Evolutionary conservation across 2,888 invertebrate species (phyloP).

Genomic region (Drosophila falleni): DNA sequence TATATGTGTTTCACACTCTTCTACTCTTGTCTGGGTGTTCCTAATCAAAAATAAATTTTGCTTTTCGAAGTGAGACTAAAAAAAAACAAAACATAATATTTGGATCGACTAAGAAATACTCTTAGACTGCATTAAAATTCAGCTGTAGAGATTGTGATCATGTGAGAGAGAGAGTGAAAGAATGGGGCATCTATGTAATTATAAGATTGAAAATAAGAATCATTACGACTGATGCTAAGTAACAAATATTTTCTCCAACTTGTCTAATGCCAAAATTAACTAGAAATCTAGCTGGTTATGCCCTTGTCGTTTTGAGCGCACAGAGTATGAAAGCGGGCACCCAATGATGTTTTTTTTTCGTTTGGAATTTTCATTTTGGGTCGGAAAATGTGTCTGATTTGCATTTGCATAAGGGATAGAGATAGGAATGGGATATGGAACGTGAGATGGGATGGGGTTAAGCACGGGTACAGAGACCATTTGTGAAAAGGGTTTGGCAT

Average conservation of each 20-base stretch:
- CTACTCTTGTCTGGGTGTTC: conserved; percentile 48
- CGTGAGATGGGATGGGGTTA: conserved; percentile 12
- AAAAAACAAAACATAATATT: conserved; percentile 9
- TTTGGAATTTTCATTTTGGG: conserved; percentile 70
- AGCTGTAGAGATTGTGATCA: not conserved
- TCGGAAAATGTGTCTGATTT: conserved; percentile 77
- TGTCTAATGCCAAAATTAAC: too few relatives aligned
- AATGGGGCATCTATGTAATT: too few relatives aligned
- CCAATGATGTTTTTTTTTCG: conserved; percentile 62
- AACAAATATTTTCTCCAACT: not conserved
- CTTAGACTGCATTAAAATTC: not conserved
- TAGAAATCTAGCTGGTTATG: not conserved
- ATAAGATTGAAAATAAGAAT: too few relatives aligned
- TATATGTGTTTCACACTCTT: conserved; percentile 19
- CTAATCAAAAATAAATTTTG: conserved; percentile 77
- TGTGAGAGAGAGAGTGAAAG: too few relatives aligned
- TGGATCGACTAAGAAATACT: not conserved
- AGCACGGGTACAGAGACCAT: conserved; percentile 27
- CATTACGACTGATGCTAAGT: not conserved
- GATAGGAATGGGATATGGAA: not conserved
- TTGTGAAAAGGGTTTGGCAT: conserved; percentile 71
- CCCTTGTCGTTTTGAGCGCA: not conserved
- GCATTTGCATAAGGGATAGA: conserved; percentile 56
- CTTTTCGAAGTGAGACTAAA: conserved; percentile 42
- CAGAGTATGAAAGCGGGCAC: conserved; percentile 32